Percentiles rank a stretch among this genome's conserved stretches.
Evolutionary conservation across 2,797 vertebrate species (phyloP).

Genomic region (Tadarida brasiliensis): DNA sequence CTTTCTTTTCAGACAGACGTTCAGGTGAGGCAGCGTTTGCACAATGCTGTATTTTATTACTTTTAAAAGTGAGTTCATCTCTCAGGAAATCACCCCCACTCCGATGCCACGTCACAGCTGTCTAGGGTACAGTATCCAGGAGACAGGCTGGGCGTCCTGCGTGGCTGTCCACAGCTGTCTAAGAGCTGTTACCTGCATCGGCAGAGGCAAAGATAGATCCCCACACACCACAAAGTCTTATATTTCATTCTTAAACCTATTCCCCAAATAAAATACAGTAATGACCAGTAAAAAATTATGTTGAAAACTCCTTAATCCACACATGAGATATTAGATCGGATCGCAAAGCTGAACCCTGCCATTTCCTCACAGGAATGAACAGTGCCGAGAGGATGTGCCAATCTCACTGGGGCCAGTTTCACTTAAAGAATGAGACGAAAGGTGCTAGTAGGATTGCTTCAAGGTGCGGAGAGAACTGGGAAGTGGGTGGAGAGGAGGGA

Average conservation of each 20-base stretch:
- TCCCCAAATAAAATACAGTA: not conserved
- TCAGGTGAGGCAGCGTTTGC: not conserved
- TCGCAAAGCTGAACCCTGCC: not conserved
- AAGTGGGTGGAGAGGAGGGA: rapidly evolving
- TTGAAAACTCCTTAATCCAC: not conserved
- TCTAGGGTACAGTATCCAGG: not conserved
- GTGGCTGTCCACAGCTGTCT: not conserved
- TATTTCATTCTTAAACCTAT: not conserved
- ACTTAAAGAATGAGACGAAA: not conserved
- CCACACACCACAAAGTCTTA: no score
- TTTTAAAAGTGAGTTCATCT: not conserved
- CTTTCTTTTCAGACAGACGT: not conserved
- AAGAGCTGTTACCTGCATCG: not conserved
- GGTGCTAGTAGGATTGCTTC: no score
- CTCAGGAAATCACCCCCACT: not conserved
- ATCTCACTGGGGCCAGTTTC: no score
- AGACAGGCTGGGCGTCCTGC: not conserved
- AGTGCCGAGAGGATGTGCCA: not conserved
- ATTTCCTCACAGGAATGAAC: not conserved
- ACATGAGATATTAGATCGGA: not conserved
- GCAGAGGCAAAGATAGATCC: not conserved
- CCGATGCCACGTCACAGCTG: not conserved
- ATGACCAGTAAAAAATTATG: not conserved
- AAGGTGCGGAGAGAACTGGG: not conserved
- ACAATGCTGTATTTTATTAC: not conserved